A percentile compares a stretch with the other conserved stretches of the same genome.
phyloP scores from a whole-genome alignment of 2,888 invertebrate genomes.

The Tachina lurida region DNA sequence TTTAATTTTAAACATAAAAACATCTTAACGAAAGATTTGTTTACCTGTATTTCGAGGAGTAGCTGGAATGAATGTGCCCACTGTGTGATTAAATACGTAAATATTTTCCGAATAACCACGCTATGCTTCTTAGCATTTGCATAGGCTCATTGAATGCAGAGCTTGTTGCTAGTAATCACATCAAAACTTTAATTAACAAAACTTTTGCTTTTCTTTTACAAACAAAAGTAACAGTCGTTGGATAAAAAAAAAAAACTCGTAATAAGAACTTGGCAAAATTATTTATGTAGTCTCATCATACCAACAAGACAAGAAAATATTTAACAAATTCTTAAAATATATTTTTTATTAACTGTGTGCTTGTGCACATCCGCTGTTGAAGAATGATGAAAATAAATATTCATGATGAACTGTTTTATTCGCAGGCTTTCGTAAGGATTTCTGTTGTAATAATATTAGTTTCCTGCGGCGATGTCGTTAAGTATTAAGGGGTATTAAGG shows the following conservation, averaged over 20 bases:
- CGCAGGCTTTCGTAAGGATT: not conserved
- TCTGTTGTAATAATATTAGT: not conserved
- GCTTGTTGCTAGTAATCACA: too few species aligned
- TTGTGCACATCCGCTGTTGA: not conserved
- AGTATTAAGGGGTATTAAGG: not conserved
- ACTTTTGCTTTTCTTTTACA: too few species aligned
- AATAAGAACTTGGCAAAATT: too few species aligned
- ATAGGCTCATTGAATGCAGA: not conserved
- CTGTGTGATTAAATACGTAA: not conserved
- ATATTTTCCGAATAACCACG: conserved; percentile 1
- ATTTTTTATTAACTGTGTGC: not conserved
- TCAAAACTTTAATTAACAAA: not conserved
- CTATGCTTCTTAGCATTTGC: conserved; percentile 2
- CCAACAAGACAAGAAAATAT: not conserved
- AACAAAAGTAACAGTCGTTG: too few species aligned
- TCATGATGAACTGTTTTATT: not conserved
- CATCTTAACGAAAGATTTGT: too few species aligned
- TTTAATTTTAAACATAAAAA: too few species aligned
- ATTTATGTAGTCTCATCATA: too few species aligned
- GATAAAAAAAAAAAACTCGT: too few species aligned
- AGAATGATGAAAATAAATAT: not conserved
- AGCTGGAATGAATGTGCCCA: not conserved
- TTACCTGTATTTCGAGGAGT: conserved; percentile 24
- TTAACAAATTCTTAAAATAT: not conserved
- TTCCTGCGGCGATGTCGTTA: not conserved